Percentiles rank a stretch among this genome's conserved stretches.
Conservation (phyloP, 2,888 invertebrate genomes). For the Eristalinus sepulchralis region DNA sequence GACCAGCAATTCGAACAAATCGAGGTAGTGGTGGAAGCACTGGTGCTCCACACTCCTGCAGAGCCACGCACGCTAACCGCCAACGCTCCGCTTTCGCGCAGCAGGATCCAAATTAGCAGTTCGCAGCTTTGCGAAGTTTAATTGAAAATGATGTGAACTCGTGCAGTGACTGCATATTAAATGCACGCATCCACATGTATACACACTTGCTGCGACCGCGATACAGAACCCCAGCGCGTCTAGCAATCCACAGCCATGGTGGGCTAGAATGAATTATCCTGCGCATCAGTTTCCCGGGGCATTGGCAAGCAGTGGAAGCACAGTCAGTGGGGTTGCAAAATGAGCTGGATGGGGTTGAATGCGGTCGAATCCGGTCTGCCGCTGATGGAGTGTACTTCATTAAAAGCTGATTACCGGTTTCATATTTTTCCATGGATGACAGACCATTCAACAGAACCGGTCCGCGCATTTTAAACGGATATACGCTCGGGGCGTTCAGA, state of each 20-base stretch:
- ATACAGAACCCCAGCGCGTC: neutral
- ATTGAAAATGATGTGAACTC: constrained; percentile 66
- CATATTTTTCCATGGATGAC: neutral
- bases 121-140: constrained; percentile 65
- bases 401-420: constrained; percentile 45
- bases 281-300: constrained; percentile 24
- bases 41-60: neutral
- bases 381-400: constrained; percentile 31
- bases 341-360: neutral
- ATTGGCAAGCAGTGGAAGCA: neutral
- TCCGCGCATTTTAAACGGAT: constrained; percentile 51
- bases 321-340: neutral
- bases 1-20: neutral
- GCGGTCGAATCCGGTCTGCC: neutral
- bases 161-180: constrained; percentile 53
- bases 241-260: neutral
- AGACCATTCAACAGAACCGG: constrained; percentile 50
- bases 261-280: constrained; percentile 39
- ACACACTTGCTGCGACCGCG: neutral
- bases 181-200: constrained; percentile 39
- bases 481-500: constrained; percentile 8
- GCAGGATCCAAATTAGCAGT: constrained; percentile 57
- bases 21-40: neutral
- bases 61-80: neutral
- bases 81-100: constrained; percentile 39